Evolutionary conservation across 2,888 invertebrate genomes (phyloP).

Genomic region (Meiosimyza decipiens): DNA sequence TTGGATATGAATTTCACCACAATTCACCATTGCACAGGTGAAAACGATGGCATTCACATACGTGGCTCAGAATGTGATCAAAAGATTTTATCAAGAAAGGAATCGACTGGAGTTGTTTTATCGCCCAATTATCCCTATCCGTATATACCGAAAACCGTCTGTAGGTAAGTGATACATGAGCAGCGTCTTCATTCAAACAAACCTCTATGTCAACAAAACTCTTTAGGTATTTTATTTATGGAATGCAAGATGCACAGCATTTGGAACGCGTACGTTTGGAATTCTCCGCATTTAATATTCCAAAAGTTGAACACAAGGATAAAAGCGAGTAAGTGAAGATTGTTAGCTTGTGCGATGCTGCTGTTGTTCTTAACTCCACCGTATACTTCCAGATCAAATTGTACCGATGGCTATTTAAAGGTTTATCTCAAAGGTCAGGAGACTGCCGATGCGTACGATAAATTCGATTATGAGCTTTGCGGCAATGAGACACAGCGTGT

Average conservation of each 20-base stretch:
- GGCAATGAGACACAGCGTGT: constrained; percentile 86
- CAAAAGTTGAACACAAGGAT: constrained; percentile 75
- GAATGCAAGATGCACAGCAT: constrained; percentile 96
- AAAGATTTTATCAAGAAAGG: constrained; percentile 93
- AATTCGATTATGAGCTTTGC: constrained; percentile 93
- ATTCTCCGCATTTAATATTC: constrained; percentile 91
- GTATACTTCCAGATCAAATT: constrained; percentile 69
- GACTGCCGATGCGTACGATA: constrained; percentile 91
- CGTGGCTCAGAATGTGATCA: constrained; percentile 99
- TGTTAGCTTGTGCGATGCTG: neutral
- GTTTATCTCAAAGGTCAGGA: constrained; percentile 93
- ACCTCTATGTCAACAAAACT: neutral
- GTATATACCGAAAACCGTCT: constrained; percentile 95
- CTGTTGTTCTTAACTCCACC: neutral
- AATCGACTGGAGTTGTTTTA: constrained; percentile 91
- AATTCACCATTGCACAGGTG: constrained; percentile 68
- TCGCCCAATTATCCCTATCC: constrained; percentile 97
- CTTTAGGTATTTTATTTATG: constrained; percentile 91
- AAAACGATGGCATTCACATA: constrained; percentile 94
- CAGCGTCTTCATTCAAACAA: neutral
- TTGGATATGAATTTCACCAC: constrained; percentile 13
- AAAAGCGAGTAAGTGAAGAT: constrained; percentile 80
- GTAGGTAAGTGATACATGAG: constrained; percentile 72
- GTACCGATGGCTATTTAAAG: constrained; percentile 91
- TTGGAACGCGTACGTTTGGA: constrained; percentile 92